A percentile compares a stretch with the other conserved stretches of the same genome.
Conservation (phyloP, 2,113 vertebrate genomes). For the Alaudala cheleensis region DNA sequence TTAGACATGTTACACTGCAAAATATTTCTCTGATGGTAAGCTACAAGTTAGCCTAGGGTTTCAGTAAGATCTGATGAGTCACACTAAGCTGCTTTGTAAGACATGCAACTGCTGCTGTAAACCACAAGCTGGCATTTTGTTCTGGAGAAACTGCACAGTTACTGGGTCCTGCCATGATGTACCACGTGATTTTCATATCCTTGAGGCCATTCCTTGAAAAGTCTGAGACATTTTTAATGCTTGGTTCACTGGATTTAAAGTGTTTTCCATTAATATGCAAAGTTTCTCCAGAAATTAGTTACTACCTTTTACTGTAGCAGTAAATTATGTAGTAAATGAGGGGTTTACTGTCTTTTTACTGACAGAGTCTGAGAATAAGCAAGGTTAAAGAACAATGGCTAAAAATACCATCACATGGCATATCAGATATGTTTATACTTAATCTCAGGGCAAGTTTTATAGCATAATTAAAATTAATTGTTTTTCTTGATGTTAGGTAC, state of each 20-base stretch:
- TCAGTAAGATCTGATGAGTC: background rate
- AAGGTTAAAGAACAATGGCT: background rate
- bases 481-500: background rate
- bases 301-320: background rate
- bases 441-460: background rate
- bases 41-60: background rate
- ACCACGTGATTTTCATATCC: background rate
- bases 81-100: background rate
- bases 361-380: background rate
- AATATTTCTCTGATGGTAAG: background rate
- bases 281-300: background rate
- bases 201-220: background rate
- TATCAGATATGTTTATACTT: background rate
- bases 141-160: background rate
- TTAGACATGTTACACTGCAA: background rate
- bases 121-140: background rate
- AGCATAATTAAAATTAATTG: background rate
- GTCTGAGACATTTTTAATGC: background rate
- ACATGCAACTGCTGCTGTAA: background rate
- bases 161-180: background rate
- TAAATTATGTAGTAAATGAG: background rate
- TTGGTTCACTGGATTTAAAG: background rate
- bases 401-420: background rate
- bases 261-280: background rate
- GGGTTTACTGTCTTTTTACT: background rate